Conservation (phyloP, 1,140 invertebrate species). For the Panagrolaimus sp. region DNA sequence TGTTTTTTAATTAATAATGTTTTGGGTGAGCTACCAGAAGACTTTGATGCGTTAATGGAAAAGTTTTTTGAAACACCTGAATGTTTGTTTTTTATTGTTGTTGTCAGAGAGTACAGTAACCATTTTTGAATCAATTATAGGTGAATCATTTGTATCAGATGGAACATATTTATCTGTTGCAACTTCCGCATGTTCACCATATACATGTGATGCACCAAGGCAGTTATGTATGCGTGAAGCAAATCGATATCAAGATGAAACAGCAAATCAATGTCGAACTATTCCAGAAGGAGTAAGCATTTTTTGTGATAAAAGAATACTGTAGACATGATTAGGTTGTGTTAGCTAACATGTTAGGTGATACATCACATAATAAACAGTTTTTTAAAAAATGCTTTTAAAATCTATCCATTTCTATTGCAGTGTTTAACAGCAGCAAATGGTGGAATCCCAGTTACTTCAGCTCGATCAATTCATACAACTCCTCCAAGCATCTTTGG, state of each 20-base stretch:
- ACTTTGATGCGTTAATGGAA: slow-evolving; percentile 53
- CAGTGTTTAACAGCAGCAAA: slow-evolving; percentile 56
- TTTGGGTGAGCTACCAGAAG: slow-evolving; percentile 19
- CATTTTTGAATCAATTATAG: slow-evolving; percentile 19
- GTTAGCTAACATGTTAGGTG: too few species aligned
- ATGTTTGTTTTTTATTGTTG: slow-evolving; percentile 39
- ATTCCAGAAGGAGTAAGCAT: slow-evolving; percentile 40
- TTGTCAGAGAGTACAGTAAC: background rate
- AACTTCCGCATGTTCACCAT: slow-evolving; percentile 49
- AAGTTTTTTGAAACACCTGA: slow-evolving; percentile 51
- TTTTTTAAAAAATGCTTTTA: too few species aligned
- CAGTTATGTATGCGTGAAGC: slow-evolving; percentile 52
- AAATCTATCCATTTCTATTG: slow-evolving; percentile 13
- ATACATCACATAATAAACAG: too few species aligned
- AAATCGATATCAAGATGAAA: slow-evolving; percentile 35
- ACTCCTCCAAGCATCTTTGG: background rate
- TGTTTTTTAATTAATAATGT: too few species aligned
- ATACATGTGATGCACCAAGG: slow-evolving; percentile 50
- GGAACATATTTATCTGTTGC: slow-evolving; percentile 41
- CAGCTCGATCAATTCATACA: background rate
- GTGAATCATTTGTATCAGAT: slow-evolving; percentile 48
- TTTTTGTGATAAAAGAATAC: background rate
- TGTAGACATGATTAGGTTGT: too few species aligned
- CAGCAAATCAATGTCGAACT: slow-evolving; percentile 43
- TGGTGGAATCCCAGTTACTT: slow-evolving; percentile 39